Conservation (phyloP, 1,140 invertebrate genomes). For the Apis cerana region DNA sequence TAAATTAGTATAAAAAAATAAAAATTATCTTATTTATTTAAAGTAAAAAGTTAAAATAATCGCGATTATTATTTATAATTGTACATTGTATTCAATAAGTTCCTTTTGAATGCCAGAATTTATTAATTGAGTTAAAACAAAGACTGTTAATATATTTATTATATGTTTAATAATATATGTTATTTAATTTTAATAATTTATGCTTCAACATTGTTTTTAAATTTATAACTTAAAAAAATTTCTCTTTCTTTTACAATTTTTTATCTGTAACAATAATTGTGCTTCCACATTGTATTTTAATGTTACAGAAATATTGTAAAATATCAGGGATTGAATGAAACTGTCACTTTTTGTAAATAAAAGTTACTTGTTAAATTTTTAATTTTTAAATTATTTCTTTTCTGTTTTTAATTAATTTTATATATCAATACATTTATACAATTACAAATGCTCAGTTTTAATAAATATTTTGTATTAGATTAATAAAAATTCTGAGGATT, state of each 20-base stretch:
- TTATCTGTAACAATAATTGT: background rate
- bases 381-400: no score
- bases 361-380: no score
- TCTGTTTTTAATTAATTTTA: no score
- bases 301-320: background rate
- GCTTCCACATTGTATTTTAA: conserved; percentile 24
- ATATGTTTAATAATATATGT: background rate
- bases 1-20: no score
- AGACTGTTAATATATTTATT: conserved; percentile 31
- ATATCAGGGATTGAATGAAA: no score
- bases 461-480: no score
- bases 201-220: background rate
- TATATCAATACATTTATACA: no score
- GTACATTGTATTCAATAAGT: conserved; percentile 12
- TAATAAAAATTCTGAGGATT: no score
- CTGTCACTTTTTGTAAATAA: no score
- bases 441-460: no score
- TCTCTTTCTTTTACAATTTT: background rate
- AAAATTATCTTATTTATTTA: background rate
- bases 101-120: conserved; percentile 16
- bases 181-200: conserved; percentile 8
- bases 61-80: background rate
- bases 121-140: background rate
- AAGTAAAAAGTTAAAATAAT: background rate
- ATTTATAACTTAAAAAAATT: background rate